A percentile compares a stretch with the other conserved stretches of the same genome.
phyloP scores from a whole-genome alignment of 2,888 invertebrate genomes.

The Amphiduros pacificus region DNA sequence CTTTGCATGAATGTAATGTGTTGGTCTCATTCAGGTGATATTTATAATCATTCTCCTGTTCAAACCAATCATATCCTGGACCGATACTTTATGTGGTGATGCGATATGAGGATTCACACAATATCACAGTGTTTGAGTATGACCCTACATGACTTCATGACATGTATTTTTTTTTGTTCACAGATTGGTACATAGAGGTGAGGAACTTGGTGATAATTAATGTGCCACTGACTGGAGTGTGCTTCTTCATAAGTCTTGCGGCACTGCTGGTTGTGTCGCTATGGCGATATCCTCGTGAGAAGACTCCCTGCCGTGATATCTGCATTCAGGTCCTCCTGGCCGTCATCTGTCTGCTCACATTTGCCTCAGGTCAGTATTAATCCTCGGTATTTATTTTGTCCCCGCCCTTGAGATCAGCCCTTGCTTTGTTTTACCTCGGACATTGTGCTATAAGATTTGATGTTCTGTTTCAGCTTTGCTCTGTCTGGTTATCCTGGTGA shows the following conservation, averaged over 20 bases:
- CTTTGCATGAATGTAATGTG: no score
- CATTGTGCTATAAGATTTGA: neutral
- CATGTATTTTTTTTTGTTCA: neutral
- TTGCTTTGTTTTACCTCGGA: neutral
- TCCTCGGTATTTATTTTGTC: neutral
- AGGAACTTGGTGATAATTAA: slow-evolving; percentile 18
- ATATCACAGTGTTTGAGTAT: no score
- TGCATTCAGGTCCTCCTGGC: slow-evolving; percentile 6
- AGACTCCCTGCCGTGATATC: slow-evolving; percentile 7
- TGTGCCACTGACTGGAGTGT: slow-evolving; percentile 21
- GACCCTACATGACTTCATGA: no score
- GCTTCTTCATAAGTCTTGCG: slow-evolving; percentile 15
- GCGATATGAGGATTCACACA: no score
- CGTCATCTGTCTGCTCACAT: neutral
- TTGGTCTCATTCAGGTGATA: no score
- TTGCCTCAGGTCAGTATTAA: neutral
- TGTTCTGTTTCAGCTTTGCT: slow-evolving; percentile 19
- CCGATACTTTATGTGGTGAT: no score
- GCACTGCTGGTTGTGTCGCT: slow-evolving; percentile 5
- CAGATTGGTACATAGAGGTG: slow-evolving; percentile 26
- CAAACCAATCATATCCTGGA: no score
- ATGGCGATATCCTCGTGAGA: slow-evolving; percentile 14
- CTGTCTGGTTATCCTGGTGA: slow-evolving; percentile 17
- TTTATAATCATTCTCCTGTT: no score
- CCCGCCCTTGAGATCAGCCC: neutral